Percentiles rank a stretch among this genome's conserved stretches.
Evolutionary conservation across 2,113 vertebrate genomes (phyloP).

Genomic region (Cervus canadensis): DNA sequence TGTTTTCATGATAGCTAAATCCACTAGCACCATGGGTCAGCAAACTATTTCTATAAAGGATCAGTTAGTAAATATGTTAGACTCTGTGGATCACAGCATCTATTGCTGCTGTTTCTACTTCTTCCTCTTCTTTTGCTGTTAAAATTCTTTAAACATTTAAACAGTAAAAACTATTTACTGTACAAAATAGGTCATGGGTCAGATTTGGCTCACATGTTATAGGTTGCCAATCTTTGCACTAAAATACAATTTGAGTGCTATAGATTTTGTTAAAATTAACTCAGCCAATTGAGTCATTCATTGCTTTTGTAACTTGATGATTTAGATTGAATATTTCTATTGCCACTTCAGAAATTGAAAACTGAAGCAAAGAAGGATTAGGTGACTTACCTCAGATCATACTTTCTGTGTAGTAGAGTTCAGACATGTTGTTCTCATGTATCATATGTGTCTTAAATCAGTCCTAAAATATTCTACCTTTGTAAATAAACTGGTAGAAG

Average conservation of each 20-base stretch:
- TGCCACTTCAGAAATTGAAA: constrained; percentile 36
- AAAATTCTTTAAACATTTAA: not conserved
- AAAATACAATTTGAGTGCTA: not conserved
- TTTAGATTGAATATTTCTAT: not conserved
- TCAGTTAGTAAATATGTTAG: not conserved
- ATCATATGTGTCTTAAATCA: not conserved
- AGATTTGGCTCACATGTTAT: not conserved
- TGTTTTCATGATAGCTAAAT: not conserved
- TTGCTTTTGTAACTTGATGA: not conserved
- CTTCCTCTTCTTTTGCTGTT: not conserved
- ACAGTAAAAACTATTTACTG: not conserved
- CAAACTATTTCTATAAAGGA: not conserved
- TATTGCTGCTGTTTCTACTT: not conserved
- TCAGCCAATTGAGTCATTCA: not conserved
- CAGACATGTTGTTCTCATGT: not conserved
- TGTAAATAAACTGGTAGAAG: constrained; percentile 18
- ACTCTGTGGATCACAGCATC: not conserved
- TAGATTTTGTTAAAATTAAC: constrained; percentile 29
- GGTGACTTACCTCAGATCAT: not conserved
- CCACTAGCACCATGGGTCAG: not conserved
- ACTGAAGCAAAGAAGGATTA: constrained; percentile 39
- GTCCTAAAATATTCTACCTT: constrained; percentile 1
- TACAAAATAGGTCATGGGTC: not conserved
- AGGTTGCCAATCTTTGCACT: not conserved
- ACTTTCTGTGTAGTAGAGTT: not conserved